Evolutionary conservation across 1,140 invertebrate species (phyloP).

Genomic region (Coelopa frigida): DNA sequence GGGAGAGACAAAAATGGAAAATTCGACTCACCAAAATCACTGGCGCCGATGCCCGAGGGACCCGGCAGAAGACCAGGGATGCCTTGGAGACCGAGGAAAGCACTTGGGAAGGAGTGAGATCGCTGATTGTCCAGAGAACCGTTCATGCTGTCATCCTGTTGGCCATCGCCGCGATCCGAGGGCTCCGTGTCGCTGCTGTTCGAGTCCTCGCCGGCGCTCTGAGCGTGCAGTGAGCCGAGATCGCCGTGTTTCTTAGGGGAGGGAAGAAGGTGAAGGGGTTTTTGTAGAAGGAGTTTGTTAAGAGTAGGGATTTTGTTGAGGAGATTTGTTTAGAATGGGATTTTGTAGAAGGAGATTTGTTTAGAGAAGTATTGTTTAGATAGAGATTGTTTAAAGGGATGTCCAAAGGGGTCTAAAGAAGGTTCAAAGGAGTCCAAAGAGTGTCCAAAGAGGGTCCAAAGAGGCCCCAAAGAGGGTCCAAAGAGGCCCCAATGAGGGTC

Average conservation of each 20-base stretch:
- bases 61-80: slow-evolving; percentile 67
- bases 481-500: too few relatives aligned
- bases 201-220: slow-evolving; percentile 72
- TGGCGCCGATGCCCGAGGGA: slow-evolving; percentile 67
- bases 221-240: slow-evolving; percentile 49
- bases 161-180: slow-evolving; percentile 55
- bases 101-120: slow-evolving; percentile 61
- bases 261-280: background rate
- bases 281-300: too few relatives aligned
- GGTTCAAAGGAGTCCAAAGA: background rate
- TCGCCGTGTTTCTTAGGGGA: slow-evolving; percentile 15
- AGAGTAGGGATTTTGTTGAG: background rate
- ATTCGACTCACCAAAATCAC: slow-evolving; percentile 71
- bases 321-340: too few relatives aligned
- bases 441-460: too few relatives aligned
- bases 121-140: slow-evolving; percentile 55
- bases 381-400: too few relatives aligned
- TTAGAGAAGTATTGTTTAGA: background rate
- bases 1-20: background rate
- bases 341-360: background rate
- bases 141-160: slow-evolving; percentile 36
- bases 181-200: slow-evolving; percentile 59
- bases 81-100: slow-evolving; percentile 65
- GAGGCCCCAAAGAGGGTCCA: too few relatives aligned
- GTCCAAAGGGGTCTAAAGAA: too few relatives aligned